A percentile compares a stretch with the other conserved stretches of the same genome.
Conservation (phyloP, 2,888 invertebrate species). For the Cacoxenus indagator region DNA sequence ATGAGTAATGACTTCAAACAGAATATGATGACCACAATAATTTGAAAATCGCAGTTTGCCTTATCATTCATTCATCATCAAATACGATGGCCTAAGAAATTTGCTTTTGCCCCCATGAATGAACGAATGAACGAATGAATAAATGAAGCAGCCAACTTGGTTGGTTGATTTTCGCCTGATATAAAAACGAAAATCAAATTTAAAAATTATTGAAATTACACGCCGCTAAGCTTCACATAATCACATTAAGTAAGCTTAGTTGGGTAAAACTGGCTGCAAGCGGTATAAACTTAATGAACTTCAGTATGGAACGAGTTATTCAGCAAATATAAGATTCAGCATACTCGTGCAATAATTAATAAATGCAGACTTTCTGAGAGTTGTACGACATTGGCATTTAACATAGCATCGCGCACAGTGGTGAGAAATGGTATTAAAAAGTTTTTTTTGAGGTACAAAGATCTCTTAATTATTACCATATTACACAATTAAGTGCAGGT, state of each 20-base stretch:
- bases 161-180: background rate
- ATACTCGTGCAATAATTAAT: too few relatives aligned
- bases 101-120: background rate
- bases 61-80: too few relatives aligned
- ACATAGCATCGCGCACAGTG: background rate
- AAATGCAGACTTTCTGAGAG: background rate
- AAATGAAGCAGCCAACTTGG: background rate
- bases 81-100: background rate
- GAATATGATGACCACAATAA: background rate
- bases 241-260: background rate
- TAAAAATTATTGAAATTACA: background rate
- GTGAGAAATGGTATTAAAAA: background rate
- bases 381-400: background rate
- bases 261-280: background rate
- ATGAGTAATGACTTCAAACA: slow-evolving; percentile 5
- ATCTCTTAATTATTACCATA: too few relatives aligned
- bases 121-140: background rate
- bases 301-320: background rate
- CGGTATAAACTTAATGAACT: background rate
- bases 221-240: background rate
- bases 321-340: background rate
- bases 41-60: too few relatives aligned
- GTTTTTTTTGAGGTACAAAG: too few relatives aligned
- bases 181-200: background rate
- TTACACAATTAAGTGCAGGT: too few relatives aligned